Base-by-base conservation (phyloP, 2,888 invertebrate genomes). In the Cactoblastis cactorum region DNA sequence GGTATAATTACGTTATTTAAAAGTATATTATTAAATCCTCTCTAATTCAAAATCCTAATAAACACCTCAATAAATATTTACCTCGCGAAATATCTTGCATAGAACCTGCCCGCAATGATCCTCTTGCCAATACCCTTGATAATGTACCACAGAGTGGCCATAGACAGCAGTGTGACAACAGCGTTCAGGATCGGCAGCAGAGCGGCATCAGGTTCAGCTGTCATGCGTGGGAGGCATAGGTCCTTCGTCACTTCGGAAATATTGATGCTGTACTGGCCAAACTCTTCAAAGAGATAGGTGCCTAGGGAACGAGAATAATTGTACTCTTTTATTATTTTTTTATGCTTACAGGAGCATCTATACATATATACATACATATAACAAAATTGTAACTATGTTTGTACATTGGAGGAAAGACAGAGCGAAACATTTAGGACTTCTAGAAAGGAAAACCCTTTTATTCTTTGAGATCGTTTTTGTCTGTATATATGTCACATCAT, bases 61-160 rank as follows among this genome's bases (percentile, higher is more conserved):
- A n/a, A n/a, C n/a, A 28, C 28, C 9, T 6, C 22, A 28, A 28
- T 9, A 28, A 4, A 34, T 0, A 45, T 18, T 45, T 34, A 90
- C 90, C 88, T 82, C 15, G 83, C 85, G 66, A 89, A 83, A 54
- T 85, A 83, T 56, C 83, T 79, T 1, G 85, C 80, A 56, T 88
- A 86, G 0, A 85, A 35, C 14, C 88, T 65, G 6, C 86, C 81
- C 28, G 90, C 87, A 1, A 82, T 67, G 2, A 90, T 55, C 47
- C 83, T 65, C 61, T 87, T 89, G 17, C 83, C 82, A 2, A 89
- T 83, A 0, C 78, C 86, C 57, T 90, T 90, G 28, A 88, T 64
- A 47, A 90, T 65, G 57, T 90, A 90, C 90, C 90, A 90, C 38
- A 89, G 66, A 0, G 90, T 90, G 9, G 90, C 90, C 85, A 90